A percentile compares a stretch with the other conserved stretches of the same genome.
Conservation (phyloP, 2,113 vertebrate species). For the Sinocyclocheilus rhinocerous region DNA sequence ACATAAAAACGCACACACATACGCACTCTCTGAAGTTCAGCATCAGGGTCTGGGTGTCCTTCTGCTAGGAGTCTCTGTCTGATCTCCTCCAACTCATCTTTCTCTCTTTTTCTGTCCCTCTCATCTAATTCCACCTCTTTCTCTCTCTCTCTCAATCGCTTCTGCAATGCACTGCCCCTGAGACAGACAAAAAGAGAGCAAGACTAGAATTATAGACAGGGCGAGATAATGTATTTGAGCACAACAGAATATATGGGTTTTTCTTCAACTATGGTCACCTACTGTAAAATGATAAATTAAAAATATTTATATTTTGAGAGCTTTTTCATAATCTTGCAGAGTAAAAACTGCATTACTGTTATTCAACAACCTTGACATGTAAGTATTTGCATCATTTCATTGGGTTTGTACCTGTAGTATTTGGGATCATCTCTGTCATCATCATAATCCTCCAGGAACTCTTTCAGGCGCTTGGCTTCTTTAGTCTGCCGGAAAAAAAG, state of each 20-base stretch:
- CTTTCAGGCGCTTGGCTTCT: conserved; percentile 96
- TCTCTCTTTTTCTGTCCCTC: conserved; percentile 95
- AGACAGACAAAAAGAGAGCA: conserved; percentile 55
- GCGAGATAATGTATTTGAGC: not conserved
- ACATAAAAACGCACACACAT: conserved; percentile 24
- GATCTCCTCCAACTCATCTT: conserved; percentile 98
- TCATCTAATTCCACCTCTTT: conserved; percentile 98
- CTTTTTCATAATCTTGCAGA: not conserved
- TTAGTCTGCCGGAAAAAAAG: conserved; percentile 79
- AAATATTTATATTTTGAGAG: not conserved
- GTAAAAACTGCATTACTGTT: not conserved
- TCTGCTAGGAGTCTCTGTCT: conserved; percentile 94
- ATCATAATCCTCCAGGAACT: conserved; percentile 98
- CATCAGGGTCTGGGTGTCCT: conserved; percentile 97
- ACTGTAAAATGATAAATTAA: not conserved
- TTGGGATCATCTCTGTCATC: conserved; percentile 98
- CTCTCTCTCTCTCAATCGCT: conserved; percentile 92
- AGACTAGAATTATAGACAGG: conserved; percentile 44
- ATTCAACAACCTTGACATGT: not conserved
- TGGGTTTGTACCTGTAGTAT: conserved; percentile 84
- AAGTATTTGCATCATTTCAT: not conserved
- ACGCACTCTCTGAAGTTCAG: conserved; percentile 93
- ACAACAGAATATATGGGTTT: not conserved
- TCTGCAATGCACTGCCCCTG: conserved; percentile 98
- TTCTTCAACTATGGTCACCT: not conserved